Evolutionary conservation across 2,113 vertebrate species (phyloP).

Genomic region (Hystrix brachyura): DNA sequence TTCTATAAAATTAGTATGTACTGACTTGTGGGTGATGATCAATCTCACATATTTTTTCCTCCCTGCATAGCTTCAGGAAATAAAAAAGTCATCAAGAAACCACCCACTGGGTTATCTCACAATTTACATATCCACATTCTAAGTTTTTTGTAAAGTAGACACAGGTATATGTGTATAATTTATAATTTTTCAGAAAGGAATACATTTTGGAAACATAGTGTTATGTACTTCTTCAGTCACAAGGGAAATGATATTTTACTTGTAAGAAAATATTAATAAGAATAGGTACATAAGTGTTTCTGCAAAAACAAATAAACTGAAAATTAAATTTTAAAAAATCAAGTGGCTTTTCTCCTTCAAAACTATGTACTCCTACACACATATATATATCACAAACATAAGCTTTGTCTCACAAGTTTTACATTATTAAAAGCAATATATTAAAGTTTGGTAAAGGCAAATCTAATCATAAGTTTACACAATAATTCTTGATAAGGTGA

Average conservation of each 20-base stretch:
- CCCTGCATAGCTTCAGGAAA: background rate
- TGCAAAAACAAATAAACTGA: background rate
- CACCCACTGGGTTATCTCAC: background rate
- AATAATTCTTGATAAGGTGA: background rate
- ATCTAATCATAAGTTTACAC: background rate
- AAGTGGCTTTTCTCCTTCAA: background rate
- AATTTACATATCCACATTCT: background rate
- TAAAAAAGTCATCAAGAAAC: background rate
- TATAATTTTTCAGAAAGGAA: background rate
- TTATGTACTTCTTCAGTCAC: background rate
- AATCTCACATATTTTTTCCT: background rate
- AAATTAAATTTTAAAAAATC: background rate
- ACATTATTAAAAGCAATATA: background rate
- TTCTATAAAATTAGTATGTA: background rate
- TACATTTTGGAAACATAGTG: background rate
- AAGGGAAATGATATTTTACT: background rate
- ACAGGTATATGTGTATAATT: background rate
- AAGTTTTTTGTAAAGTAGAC: background rate
- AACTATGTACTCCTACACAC: background rate
- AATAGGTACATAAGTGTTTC: background rate
- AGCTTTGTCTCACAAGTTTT: background rate
- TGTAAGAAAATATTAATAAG: slow-evolving; percentile 1
- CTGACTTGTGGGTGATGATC: background rate
- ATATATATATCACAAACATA: background rate
- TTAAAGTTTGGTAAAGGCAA: background rate